Base-by-base conservation (phyloP, 2,888 invertebrate genomes). In the Hipparchia semele region DNA sequence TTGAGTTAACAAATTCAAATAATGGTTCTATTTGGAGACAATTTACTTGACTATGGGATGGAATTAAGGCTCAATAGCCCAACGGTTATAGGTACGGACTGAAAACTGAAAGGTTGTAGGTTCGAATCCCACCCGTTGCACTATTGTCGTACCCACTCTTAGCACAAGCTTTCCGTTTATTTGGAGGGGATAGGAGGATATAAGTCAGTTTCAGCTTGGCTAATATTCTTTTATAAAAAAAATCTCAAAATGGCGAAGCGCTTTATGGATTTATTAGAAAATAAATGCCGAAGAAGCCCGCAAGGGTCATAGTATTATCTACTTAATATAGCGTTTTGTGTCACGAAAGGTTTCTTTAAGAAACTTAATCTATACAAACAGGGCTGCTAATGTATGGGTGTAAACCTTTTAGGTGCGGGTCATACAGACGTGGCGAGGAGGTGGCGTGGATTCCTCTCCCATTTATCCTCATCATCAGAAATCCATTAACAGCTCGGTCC, bases 221-320 rank as follows among this genome's bases (percentile, higher is more conserved):
- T 23, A 0, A 23, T 23, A 23, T 23, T 23, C 23, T 23, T 23
- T 23, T 23, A 23, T 23, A 23, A 39, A 61, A 45, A 61, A 12
- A 61, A 66, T 23, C 53, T 58, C 65, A 67, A 60, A 53, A 71
- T 65, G 51, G 68, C 61, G 71, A 69, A 75, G 46, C 75, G 68
- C 51, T 75, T 73, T 72, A 73, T 72, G 68, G 71, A 73, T 49
- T 75, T 75, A 73, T 73, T 58, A 59, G 58, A 72, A 72, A 73
- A 75, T 75, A 72, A 75, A 67, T 75, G 73, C 73, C 75, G 61
- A 75, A 23, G 75, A 75, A 75, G 75, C 75, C 75, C 58, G 46
- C 64, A 62, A 70, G 68, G 64, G 72, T 70, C 72, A 67, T 64
- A 71, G 71, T 71, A 71, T 67, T 68, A 56, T 23, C 71, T 70